These are phyloP conservation scores for Epicampocera succincta DNA, from an alignment of 2,888 invertebrate genomes.

Conservation along the genomic window DNA sequence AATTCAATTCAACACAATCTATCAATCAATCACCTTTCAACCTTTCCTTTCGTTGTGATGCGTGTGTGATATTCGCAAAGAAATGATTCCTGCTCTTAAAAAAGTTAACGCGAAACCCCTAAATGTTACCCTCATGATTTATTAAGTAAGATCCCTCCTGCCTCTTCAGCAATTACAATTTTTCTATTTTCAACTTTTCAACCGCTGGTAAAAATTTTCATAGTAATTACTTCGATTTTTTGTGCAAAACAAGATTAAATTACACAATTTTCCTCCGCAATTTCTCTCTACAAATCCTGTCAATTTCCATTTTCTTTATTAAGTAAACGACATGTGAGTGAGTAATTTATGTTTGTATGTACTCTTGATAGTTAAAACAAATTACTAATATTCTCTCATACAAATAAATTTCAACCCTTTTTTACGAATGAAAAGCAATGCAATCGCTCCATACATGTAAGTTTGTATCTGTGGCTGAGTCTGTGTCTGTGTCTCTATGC, in stretches of 20 bases:
- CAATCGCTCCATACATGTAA: neutral
- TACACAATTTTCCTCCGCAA: conserved; percentile 26
- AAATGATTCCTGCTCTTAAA: too few relatives aligned
- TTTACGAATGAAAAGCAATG: neutral
- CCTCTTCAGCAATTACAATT: too few relatives aligned
- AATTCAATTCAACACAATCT: too few relatives aligned
- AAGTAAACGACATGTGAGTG: conserved; percentile 45
- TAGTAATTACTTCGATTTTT: conserved; percentile 39
- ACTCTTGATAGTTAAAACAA: conserved; percentile 34
- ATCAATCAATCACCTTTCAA: too few relatives aligned
- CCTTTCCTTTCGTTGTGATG: too few relatives aligned
- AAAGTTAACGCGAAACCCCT: too few relatives aligned
- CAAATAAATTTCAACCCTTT: conserved; percentile 45
- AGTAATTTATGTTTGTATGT: conserved; percentile 27
- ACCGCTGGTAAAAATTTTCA: neutral
- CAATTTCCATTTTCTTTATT: conserved; percentile 48
- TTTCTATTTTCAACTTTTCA: too few relatives aligned
- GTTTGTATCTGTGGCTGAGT: neutral
- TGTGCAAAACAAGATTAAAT: conserved; percentile 34
- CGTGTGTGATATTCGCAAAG: too few relatives aligned
- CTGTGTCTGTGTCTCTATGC: too few relatives aligned
- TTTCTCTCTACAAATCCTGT: conserved; percentile 20
- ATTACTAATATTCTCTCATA: conserved; percentile 23
- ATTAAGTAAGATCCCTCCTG: too few relatives aligned
- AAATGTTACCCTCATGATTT: too few relatives aligned